Conservation (phyloP, 2,113 vertebrate species). For the Xiphophorus couchianus region DNA sequence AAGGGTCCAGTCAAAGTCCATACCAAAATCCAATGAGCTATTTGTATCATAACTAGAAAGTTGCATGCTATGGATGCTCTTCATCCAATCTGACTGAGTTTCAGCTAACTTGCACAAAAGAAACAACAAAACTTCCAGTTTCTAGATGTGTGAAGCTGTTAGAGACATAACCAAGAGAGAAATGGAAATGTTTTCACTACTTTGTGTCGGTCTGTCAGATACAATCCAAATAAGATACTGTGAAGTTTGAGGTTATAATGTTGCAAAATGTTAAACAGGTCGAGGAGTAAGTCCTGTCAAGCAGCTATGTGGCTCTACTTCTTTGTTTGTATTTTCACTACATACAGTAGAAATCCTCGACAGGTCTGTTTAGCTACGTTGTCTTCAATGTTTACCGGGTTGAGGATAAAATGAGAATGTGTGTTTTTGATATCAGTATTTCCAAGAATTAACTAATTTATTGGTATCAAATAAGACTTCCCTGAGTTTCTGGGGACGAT, state of each 20-base stretch:
- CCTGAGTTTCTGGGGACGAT: neutral
- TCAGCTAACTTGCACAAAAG: too few relatives aligned
- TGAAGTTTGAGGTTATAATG: neutral
- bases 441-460: slow-evolving; percentile 26
- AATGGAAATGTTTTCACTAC: neutral
- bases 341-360: slow-evolving; percentile 12
- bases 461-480: slow-evolving; percentile 43
- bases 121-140: neutral
- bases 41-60: too few relatives aligned
- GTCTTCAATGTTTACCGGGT: slow-evolving; percentile 31
- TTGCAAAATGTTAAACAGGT: neutral
- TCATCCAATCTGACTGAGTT: too few relatives aligned
- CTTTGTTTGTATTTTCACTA: slow-evolving; percentile 46
- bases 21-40: too few relatives aligned
- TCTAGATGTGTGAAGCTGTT: neutral
- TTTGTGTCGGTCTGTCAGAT: too few relatives aligned
- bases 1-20: too few relatives aligned
- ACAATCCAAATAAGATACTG: too few relatives aligned
- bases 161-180: neutral
- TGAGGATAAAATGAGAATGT: slow-evolving; percentile 17
- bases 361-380: slow-evolving; percentile 34
- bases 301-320: slow-evolving; percentile 14
- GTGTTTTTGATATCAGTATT: slow-evolving; percentile 37
- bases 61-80: too few relatives aligned
- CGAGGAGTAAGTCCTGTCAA: neutral